Evolutionary conservation across 2,888 invertebrate genomes (phyloP).

Genomic region (Heliconius ethilla): DNA sequence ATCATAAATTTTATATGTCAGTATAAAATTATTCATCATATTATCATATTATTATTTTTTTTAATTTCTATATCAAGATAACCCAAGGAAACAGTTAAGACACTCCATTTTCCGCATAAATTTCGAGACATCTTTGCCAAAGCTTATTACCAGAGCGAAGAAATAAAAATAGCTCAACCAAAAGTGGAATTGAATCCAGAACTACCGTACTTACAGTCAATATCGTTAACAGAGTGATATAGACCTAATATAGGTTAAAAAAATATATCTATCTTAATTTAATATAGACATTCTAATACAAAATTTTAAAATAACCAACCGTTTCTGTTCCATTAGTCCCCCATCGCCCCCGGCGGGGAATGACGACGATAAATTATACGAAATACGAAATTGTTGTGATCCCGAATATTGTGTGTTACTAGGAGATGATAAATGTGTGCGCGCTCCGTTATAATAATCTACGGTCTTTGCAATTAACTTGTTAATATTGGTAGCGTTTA

Average conservation of each 20-base stretch:
- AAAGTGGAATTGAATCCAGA: too few species aligned
- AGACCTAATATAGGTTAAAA: not conserved
- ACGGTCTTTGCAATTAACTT: conserved; percentile 52
- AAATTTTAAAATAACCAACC: conserved; percentile 33
- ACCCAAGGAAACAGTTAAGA: too few species aligned
- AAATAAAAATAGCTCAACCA: too few species aligned
- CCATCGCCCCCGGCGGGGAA: conserved; percentile 50
- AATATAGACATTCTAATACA: not conserved
- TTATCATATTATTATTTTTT: too few species aligned
- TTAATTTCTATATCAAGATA: too few species aligned
- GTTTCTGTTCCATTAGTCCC: conserved; percentile 43
- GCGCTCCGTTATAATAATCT: conserved; percentile 48
- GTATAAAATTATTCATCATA: too few species aligned
- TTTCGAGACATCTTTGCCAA: too few species aligned
- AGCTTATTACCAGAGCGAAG: too few species aligned
- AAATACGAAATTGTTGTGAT: conserved; percentile 57
- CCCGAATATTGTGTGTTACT: conserved; percentile 55
- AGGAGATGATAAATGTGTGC: conserved; percentile 44
- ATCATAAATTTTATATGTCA: not conserved
- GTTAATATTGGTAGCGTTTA: conserved; percentile 47
- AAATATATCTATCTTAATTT: not conserved
- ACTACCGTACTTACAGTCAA: too few species aligned
- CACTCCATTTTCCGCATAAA: too few species aligned
- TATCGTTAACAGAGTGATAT: not conserved
- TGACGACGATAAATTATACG: conserved; percentile 53